Evolutionary conservation across 2,797 vertebrate genomes (phyloP), one percentile per base, ranked within the genome.

Genomic region (Etheostoma perlongum): DNA sequence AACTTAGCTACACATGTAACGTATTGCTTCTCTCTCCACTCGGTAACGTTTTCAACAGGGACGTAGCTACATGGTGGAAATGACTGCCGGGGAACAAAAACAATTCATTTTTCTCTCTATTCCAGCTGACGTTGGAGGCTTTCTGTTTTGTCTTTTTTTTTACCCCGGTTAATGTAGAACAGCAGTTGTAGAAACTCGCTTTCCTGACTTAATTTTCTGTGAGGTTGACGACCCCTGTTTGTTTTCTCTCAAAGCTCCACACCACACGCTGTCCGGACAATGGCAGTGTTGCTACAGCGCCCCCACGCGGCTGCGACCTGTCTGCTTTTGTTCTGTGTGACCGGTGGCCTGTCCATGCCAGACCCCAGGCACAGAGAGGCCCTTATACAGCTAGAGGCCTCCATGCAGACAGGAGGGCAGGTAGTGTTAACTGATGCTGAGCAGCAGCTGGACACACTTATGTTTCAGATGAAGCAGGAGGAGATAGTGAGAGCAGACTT

Each of bases 391-490:
- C 72, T 48, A 85, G 95, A 97, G 90, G 83, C 91, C 64, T 92
- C 82, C 66, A 85, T 72, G 68, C 92, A 92, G 72, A 92, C 83
- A 0, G 97, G 97, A 0, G 97, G 96, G 0, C 85, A 77, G 9
- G 19, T 97, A 68, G 67, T 94, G 60, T 76, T 97, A 76, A 94
- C 57, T 0, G 33, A 69, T 0, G 77, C 85, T 0, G 97, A 99
- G 79, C 69, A 85, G 82, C 70, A 66, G 46, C 93, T 97, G 49
- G 95, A 95, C 11, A n/a, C 61, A 1, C 90, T 81, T 9, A 92
- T 99, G 0, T 66, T 89, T 9, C 76, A 74, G 5, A 87, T 97
- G 88, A 98, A 97, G 85, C 70, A 77, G 79, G 27, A 83, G 2
- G 97, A 98, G 81, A 53, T 95, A 8, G 65, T 0, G 0, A 47